Percentiles rank a stretch among this genome's conserved stretches.
These are phyloP conservation scores for Crypturellus tataupa DNA, from an alignment of 2,797 vertebrate species.

Conservation along the genomic window DNA sequence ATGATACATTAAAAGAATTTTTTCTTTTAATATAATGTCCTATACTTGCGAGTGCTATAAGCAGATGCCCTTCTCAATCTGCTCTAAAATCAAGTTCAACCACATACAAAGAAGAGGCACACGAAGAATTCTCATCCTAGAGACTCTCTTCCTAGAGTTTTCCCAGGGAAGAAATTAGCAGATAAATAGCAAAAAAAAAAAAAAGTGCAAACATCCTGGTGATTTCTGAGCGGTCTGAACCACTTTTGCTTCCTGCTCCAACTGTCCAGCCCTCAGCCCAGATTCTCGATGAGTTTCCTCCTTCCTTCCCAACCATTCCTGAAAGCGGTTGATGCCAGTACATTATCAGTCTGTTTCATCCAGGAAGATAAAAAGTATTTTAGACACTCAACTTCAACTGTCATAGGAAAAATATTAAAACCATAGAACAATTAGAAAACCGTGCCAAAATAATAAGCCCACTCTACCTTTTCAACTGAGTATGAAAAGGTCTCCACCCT, in stretches of 20 bases:
- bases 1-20: slow-evolving; percentile 56
- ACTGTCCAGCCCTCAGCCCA: neutral
- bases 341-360: neutral
- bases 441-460: neutral
- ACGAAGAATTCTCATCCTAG: slow-evolving; percentile 6
- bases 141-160: slow-evolving; percentile 9
- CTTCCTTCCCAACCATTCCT: too few species aligned
- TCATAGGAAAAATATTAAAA: neutral
- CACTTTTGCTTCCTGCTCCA: neutral
- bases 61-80: slow-evolving; percentile 44
- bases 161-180: neutral
- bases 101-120: neutral
- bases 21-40: slow-evolving; percentile 56
- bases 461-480: too few species aligned
- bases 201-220: neutral
- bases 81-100: slow-evolving; percentile 21
- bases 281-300: neutral
- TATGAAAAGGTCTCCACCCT: accelerated
- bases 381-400: neutral
- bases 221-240: neutral
- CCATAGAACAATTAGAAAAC: neutral
- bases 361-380: neutral
- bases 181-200: neutral
- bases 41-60: neutral
- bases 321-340: neutral